Evolutionary conservation across 2,888 invertebrate species (phyloP), one percentile per base, ranked within the genome.

Genomic region (Pedicia rivosa): DNA sequence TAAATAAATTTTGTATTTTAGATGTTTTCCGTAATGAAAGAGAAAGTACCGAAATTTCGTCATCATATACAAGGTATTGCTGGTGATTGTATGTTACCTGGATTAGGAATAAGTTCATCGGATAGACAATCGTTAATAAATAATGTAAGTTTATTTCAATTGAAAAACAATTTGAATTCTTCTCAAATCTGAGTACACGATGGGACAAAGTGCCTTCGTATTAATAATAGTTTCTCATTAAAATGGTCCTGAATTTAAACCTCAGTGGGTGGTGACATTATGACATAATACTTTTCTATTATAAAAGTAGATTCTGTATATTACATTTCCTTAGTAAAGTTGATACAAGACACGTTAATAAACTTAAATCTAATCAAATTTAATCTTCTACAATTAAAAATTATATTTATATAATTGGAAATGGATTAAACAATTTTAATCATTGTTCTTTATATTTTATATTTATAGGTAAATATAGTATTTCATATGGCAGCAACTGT

Each of bases 401-500:
- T 6, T 14, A 5, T 22, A n/a, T n/a, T n/a, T n/a, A n/a, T n/a
- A n/a, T n/a, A n/a, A n/a, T n/a, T n/a, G n/a, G n/a, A n/a, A 5
- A 22, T 25, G 2, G 16, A 24, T 15, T 26, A 26, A 20, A 20
- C n/a, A 24, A 24, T 24, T 24, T 5, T 24, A 5, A 5, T 24
- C n/a, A 10, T 10, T 7, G 24, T 24, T 24, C n/a, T 24, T 7
- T 7, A 24, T 10, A n/a, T n/a, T n/a, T n/a, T 4, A 15, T 35
- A 22, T 24, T 47, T 47, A 17, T 38, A 60, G 58, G 50, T 56
- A 4, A 52, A 60, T 37, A 57, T 71, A 33, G 65, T 72, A 4
- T 70, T 70, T 45, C 70, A 72, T 45, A 64, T 67, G 38, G 71
- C 70, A 1, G 71, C 70, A 0, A 71, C 70, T 1, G 67, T 70